Conservation (phyloP, 1,140 invertebrate genomes). For the Hycleus cichorii region DNA sequence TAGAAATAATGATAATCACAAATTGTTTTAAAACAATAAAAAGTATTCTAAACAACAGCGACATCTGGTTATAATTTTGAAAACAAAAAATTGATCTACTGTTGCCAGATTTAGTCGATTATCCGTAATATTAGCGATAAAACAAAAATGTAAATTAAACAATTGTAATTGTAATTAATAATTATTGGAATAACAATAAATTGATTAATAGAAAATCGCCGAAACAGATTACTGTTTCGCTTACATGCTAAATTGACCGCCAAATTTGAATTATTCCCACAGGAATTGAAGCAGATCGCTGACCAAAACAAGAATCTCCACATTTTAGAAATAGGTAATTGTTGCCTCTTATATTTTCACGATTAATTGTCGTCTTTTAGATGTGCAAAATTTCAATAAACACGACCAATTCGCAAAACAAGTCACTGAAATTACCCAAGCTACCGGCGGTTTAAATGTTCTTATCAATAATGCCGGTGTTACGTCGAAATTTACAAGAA, state of each 20-base stretch:
- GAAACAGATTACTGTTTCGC: not conserved
- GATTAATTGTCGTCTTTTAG: slow-evolving; percentile 43
- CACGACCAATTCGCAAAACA: slow-evolving; percentile 51
- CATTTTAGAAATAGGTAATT: slow-evolving; percentile 59
- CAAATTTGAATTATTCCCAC: not conserved
- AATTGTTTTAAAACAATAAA: too few species aligned
- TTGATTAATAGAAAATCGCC: not conserved
- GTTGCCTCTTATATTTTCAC: not conserved
- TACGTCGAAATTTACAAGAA: slow-evolving; percentile 62
- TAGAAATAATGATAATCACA: too few species aligned
- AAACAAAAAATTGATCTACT: too few species aligned
- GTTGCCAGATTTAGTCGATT: too few species aligned
- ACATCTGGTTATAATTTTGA: too few species aligned
- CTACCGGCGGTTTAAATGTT: slow-evolving; percentile 70
- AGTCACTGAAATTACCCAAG: slow-evolving; percentile 53
- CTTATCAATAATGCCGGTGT: slow-evolving; percentile 83
- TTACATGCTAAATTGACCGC: not conserved
- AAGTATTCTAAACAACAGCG: too few species aligned
- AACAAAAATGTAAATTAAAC: too few species aligned
- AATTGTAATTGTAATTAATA: not conserved
- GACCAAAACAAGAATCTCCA: slow-evolving; percentile 52
- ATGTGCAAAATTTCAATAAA: slow-evolving; percentile 56
- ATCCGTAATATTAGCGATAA: too few species aligned
- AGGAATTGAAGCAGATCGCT: slow-evolving; percentile 58
- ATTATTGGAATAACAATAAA: not conserved